Base-by-base conservation (phyloP, 2,888 invertebrate species). In the Polymixis flavicincta region DNA sequence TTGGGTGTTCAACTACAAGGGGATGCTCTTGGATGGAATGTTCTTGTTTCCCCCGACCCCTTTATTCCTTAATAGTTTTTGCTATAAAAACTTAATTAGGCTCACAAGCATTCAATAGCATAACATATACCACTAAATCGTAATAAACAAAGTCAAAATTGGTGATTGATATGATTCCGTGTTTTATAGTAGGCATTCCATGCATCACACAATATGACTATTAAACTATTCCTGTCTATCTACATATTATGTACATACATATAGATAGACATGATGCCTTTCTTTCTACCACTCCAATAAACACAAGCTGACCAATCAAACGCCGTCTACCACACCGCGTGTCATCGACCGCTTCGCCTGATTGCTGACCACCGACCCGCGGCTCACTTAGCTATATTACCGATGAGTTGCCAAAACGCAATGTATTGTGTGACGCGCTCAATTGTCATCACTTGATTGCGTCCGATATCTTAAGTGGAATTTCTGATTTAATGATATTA, bases 351-450 rank as follows among this genome's bases (percentile, higher is more conserved):
- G 66, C 69, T 67, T 63, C 81, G 74, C 74, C 72, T 81, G 71
- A 71, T 71, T 64, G 75, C 71, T 79, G 71, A 64, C 84, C 80
- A 76, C 66, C 48, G 70, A 63, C 66, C 76, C 67, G 60, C 74
- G 22, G 78, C 74, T 76, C 86, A 85, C 86, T 86, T 83, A 86
- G 78, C 74, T 68, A 64, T 76, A 86, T 86, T 85, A 83, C 71
- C 80, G 83, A 86, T 86, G 86, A 86, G 73, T 86, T 67, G 79
- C 72, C 79, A 54, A 83, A 86, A 78, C 64, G 82, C 80, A 82
- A 74, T 73, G 78, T 84, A 84, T 77, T 75, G 82, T 76, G 66
- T 37, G 66, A 75, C 75, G 54, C 65, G 55, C 25, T 76, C 76
- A 84, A 84, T 84, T 82, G 86, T 84, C 70, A 70, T 66, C 72